Conservation (phyloP, 1,140 invertebrate species). For the Anastatus disparis region DNA sequence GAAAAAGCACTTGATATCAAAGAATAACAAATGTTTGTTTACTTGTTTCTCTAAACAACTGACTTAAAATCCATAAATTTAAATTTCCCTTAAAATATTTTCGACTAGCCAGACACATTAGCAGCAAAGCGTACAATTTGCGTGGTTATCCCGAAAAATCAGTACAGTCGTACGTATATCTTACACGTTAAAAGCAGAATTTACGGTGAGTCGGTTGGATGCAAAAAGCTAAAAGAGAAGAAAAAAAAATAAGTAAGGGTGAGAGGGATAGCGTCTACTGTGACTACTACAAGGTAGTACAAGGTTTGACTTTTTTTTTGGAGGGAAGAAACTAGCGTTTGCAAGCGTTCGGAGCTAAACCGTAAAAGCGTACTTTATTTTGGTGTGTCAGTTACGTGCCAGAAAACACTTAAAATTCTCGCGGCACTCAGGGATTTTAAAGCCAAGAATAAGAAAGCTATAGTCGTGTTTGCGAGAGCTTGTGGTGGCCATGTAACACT, state of each 20-base stretch:
- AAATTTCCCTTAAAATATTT: too few species aligned
- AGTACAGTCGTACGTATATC: not conserved
- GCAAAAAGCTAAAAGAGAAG: too few species aligned
- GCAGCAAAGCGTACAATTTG: too few species aligned
- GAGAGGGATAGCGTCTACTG: not conserved
- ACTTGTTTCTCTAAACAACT: too few species aligned
- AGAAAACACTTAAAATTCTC: slow-evolving; percentile 45
- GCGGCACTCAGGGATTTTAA: slow-evolving; percentile 40
- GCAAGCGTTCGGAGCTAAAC: slow-evolving; percentile 18
- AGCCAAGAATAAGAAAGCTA: slow-evolving; percentile 38
- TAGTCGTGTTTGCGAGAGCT: too few species aligned
- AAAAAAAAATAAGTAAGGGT: not conserved
- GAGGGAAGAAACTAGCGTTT: too few species aligned
- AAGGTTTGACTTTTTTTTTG: slow-evolving; percentile 20
- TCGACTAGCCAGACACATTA: too few species aligned
- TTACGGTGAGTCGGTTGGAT: slow-evolving; percentile 32
- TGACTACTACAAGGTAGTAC: not conserved
- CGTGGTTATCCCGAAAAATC: too few species aligned
- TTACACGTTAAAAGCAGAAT: slow-evolving; percentile 32
- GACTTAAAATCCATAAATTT: too few species aligned
- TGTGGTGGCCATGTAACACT: too few species aligned
- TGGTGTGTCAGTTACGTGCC: slow-evolving; percentile 40
- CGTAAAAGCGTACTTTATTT: slow-evolving; percentile 43
- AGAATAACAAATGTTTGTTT: too few species aligned
- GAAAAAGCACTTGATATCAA: too few species aligned